phyloP scores from a whole-genome alignment of 2,888 invertebrate species.

The Cordylochernes scorpioides region DNA sequence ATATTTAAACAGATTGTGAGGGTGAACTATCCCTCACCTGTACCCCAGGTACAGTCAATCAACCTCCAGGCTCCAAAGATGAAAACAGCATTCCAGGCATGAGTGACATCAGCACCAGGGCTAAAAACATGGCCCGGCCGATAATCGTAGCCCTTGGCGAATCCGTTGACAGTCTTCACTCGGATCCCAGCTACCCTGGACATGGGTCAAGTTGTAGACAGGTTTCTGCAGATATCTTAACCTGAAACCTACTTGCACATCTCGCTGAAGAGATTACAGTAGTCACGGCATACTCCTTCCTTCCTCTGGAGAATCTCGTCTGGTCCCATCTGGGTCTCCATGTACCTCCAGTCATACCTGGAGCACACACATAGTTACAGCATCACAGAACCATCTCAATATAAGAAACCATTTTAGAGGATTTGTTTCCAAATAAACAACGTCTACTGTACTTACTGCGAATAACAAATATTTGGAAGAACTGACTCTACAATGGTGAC shows the following conservation, averaged over 20 bases:
- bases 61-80: constrained; percentile 18
- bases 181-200: constrained; percentile 15
- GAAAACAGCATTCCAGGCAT: constrained; percentile 19
- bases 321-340: constrained; percentile 15
- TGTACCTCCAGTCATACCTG: constrained; percentile 17
- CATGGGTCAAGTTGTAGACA: background rate
- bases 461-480: too few relatives aligned
- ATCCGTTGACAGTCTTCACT: constrained; percentile 18
- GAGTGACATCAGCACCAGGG: constrained; percentile 16
- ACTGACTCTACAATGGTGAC: too few relatives aligned
- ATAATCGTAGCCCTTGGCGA: constrained; percentile 17
- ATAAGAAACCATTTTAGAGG: too few relatives aligned
- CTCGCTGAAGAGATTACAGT: constrained; percentile 17
- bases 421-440: too few relatives aligned
- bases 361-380: too few relatives aligned
- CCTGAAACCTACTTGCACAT: constrained; percentile 15
- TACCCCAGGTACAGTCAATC: constrained; percentile 18
- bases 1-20: too few relatives aligned
- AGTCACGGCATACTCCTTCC: constrained; percentile 18
- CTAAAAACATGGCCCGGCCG: constrained; percentile 16
- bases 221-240: background rate
- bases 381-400: too few relatives aligned
- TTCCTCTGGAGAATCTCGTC: constrained; percentile 15
- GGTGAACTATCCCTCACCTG: constrained; percentile 7
- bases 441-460: too few relatives aligned